Percentiles rank a stretch among this genome's conserved stretches.
phyloP scores from a whole-genome alignment of 2,113 vertebrate genomes.

The Ceyx cyanopectus region DNA sequence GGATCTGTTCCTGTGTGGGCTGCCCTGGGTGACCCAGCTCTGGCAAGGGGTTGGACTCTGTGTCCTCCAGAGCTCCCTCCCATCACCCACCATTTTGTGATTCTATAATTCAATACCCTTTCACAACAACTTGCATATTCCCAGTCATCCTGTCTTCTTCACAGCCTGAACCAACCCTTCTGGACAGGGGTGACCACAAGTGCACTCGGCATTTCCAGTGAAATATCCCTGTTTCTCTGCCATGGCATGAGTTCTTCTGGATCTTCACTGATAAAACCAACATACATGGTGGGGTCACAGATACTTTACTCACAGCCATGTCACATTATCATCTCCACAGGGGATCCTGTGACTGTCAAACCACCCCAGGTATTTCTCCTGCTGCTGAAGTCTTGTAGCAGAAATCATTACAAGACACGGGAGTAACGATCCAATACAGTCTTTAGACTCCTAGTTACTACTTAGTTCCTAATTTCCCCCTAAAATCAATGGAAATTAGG shows the following conservation, averaged over 20 bases:
- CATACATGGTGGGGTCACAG: background rate
- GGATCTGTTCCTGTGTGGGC: no score
- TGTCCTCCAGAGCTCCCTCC: no score
- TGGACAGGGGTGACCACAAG: background rate
- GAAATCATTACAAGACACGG: background rate
- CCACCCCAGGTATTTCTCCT: background rate
- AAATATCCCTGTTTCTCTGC: background rate
- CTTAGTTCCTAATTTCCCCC: background rate
- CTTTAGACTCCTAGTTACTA: background rate
- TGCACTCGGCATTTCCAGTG: background rate
- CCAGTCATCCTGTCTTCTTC: background rate
- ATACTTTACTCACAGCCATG: background rate
- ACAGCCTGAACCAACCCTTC: background rate
- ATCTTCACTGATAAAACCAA: background rate
- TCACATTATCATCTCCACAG: background rate
- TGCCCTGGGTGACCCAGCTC: no score
- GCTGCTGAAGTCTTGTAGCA: background rate
- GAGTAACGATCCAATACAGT: background rate
- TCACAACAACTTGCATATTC: background rate
- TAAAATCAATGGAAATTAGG: background rate
- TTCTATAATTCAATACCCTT: background rate
- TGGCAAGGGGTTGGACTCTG: no score
- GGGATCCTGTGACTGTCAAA: background rate
- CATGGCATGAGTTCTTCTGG: background rate
- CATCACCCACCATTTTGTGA: no score